Conservation (phyloP, 1,140 invertebrate genomes). For the Planococcus citri region DNA sequence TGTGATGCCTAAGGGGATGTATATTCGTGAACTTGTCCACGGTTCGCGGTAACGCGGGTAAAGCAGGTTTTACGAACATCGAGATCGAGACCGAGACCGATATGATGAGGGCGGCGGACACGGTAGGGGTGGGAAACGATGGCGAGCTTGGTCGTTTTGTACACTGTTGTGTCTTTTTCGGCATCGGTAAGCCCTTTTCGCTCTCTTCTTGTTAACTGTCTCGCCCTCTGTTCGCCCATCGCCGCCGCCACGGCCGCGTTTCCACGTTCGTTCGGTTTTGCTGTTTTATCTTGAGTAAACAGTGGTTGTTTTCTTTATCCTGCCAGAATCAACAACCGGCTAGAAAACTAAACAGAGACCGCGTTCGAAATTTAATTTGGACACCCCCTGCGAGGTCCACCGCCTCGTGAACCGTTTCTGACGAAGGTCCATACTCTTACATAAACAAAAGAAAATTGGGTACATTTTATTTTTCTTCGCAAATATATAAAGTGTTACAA, state of each 20-base stretch:
- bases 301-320: conserved; percentile 2
- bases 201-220: neutral
- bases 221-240: no score
- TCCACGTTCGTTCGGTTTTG: conserved; percentile 1
- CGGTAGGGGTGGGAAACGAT: neutral
- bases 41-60: neutral
- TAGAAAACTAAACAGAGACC: conserved; percentile 6
- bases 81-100: no score
- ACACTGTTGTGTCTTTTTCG: neutral
- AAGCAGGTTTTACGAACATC: neutral
- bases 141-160: neutral
- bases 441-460: conserved; percentile 7
- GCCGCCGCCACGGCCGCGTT: no score
- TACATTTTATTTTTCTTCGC: conserved; percentile 7
- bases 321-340: neutral
- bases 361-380: conserved; percentile 6
- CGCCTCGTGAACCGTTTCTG: neutral
- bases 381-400: neutral
- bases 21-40: neutral
- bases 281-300: conserved; percentile 7
- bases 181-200: neutral
- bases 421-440: conserved; percentile 6
- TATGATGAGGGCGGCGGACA: no score
- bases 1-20: conserved; percentile 5
- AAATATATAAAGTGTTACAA: conserved; percentile 8